Conservation (phyloP, 2,113 vertebrate species). For the Eurystomus gularis region DNA sequence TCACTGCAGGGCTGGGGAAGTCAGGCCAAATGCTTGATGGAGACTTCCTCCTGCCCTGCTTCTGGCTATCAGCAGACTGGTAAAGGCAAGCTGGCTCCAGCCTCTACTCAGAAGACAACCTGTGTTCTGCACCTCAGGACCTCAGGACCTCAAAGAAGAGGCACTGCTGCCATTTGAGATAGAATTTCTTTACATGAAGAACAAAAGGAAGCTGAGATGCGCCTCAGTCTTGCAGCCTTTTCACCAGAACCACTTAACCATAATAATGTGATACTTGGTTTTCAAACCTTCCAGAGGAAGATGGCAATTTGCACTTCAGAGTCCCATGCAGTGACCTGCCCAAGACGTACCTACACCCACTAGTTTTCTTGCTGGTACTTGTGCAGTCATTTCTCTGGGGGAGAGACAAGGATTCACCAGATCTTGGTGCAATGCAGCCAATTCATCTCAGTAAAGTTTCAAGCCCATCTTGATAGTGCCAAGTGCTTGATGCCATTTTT, state of each 20-base stretch:
- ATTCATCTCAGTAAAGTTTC: neutral
- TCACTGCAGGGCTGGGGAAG: neutral
- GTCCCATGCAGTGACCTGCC: neutral
- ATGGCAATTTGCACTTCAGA: neutral
- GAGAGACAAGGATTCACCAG: neutral
- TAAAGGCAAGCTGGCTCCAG: neutral
- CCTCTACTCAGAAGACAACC: neutral
- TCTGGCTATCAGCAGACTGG: neutral
- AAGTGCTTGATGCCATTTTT: conserved; percentile 15
- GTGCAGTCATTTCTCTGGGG: neutral
- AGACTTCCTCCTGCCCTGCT: neutral
- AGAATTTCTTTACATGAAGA: neutral
- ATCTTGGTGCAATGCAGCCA: neutral
- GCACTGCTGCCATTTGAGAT: neutral
- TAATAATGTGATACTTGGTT: neutral
- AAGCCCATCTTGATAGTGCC: neutral
- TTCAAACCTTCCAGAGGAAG: neutral
- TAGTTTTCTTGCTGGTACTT: neutral
- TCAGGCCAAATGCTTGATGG: neutral
- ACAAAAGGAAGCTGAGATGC: neutral
- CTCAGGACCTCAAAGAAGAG: neutral
- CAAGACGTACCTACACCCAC: neutral
- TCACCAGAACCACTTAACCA: neutral
- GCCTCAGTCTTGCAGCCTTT: neutral
- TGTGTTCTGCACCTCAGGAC: neutral